Evolutionary conservation across 2,113 vertebrate species (phyloP).

Genomic region (Deroptyus accipitrinus): DNA sequence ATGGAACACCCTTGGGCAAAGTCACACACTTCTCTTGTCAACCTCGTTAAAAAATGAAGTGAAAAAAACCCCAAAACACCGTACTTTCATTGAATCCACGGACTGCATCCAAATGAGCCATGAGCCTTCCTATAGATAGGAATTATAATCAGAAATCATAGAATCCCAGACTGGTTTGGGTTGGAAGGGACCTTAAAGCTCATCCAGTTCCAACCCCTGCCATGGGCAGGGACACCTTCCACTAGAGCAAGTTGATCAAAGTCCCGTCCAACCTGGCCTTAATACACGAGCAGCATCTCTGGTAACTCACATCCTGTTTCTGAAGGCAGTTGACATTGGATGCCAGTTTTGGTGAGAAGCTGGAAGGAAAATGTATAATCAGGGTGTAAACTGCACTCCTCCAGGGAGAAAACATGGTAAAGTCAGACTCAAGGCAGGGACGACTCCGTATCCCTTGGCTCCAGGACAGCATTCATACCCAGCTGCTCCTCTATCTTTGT

Average conservation of each 20-base stretch:
- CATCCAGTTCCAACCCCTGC: background rate
- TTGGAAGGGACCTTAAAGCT: background rate
- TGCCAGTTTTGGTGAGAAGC: background rate
- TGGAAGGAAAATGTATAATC: background rate
- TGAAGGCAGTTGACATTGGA: background rate
- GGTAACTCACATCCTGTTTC: background rate
- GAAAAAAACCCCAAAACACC: accelerated
- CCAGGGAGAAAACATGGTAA: background rate
- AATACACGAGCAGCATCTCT: background rate
- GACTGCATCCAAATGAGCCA: background rate
- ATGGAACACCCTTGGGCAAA: background rate
- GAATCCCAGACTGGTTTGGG: background rate
- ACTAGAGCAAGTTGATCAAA: background rate
- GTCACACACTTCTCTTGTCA: background rate
- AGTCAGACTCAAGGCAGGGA: background rate
- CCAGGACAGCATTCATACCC: background rate
- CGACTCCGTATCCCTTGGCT: background rate
- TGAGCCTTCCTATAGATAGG: background rate
- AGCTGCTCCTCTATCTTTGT: background rate
- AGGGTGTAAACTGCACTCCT: background rate
- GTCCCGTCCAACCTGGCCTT: background rate
- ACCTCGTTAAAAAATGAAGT: background rate
- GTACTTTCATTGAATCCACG: background rate
- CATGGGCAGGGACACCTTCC: background rate
- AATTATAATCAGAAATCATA: background rate